Evolutionary conservation across 2,888 invertebrate genomes (phyloP), one percentile per base, ranked within the genome.

Genomic region (Eulithis prunata): DNA sequence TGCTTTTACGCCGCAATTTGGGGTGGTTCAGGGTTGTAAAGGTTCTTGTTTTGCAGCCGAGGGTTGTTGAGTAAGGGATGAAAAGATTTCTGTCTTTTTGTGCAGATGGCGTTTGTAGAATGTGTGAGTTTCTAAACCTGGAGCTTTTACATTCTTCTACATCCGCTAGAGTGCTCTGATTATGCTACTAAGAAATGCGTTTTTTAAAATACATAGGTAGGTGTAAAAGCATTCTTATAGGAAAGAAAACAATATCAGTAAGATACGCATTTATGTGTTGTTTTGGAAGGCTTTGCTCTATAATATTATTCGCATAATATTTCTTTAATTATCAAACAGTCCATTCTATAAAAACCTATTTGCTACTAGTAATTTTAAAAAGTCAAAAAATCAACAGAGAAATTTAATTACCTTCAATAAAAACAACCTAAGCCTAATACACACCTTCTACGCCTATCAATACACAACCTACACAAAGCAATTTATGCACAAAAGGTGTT

Each of bases 11-110:
- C 55, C 60, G 45, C 43, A n/a, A 51, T 71, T 74, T 68, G 64
- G 83, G 83, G 78, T 78, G 71, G 77, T 73, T 79, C 64, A 64
- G 74, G 81, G 81, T 80, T 76, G 74, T 67, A 81, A 81, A 72
- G 72, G 76, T 84, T 85, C 78, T 45, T 55, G 57, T 74, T 71
- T 69, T 41, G 7, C 55, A 64, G 66, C 57, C 43, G 58, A 77
- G 80, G 83, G 84, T 64, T 66, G 78, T 70, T 64, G 67, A 68
- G 38, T 52, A 59, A 69, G 78, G 87, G 84, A 81, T 78, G 81
- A 73, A 82, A 79, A 63, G 78, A 75, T 81, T 80, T 73, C 3
- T 4, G 32, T 8, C 46, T 46, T 53, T 70, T 64, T 54, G 59
- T 46, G 45, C 21, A 74, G 74, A 71, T 74, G 74, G 74, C 74